Evolutionary conservation across 2,113 vertebrate genomes (phyloP).

Genomic region (Scortum barcoo): DNA sequence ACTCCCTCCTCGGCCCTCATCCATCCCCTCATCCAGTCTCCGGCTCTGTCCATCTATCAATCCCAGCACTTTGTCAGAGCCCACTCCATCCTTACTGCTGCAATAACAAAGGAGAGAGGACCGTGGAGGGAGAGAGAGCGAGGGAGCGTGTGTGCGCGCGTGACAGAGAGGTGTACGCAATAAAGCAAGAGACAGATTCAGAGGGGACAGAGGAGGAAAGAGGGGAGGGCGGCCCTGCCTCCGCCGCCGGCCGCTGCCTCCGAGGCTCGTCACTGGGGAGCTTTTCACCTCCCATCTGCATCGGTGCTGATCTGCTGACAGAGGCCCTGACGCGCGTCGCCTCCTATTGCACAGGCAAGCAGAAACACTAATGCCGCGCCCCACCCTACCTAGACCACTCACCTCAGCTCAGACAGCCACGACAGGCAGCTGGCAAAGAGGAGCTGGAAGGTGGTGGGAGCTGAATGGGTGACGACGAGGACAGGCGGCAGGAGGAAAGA

Average conservation of each 20-base stretch:
- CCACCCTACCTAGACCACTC: slow-evolving; percentile 87
- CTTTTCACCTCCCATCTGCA: slow-evolving; percentile 89
- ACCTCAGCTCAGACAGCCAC: slow-evolving; percentile 67
- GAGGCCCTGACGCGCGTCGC: slow-evolving; percentile 90
- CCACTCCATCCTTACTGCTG: slow-evolving; percentile 92
- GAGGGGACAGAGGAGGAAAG: slow-evolving; percentile 48
- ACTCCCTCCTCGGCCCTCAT: slow-evolving; percentile 92
- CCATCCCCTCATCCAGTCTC: slow-evolving; percentile 98
- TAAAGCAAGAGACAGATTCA: slow-evolving; percentile 62
- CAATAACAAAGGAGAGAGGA: slow-evolving; percentile 85
- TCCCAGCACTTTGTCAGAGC: slow-evolving; percentile 96
- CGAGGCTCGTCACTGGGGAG: slow-evolving; percentile 84
- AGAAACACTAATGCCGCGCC: slow-evolving; percentile 92
- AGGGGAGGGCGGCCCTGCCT: slow-evolving; percentile 67
- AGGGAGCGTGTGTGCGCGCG: neutral
- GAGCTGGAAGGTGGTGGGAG: slow-evolving; percentile 49
- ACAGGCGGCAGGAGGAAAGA: slow-evolving; percentile 32
- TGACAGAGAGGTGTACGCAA: slow-evolving; percentile 45
- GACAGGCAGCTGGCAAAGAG: slow-evolving; percentile 68
- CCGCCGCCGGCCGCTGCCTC: slow-evolving; percentile 32
- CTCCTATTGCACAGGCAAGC: slow-evolving; percentile 97
- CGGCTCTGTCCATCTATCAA: slow-evolving; percentile 99
- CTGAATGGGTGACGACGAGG: slow-evolving; percentile 53
- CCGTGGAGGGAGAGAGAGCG: neutral
- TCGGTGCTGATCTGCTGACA: slow-evolving; percentile 90